Percentiles rank a stretch among this genome's conserved stretches.
These are phyloP conservation scores for Amitus sp. DNA, from an alignment of 2,888 invertebrate species.

Conservation along the genomic window DNA sequence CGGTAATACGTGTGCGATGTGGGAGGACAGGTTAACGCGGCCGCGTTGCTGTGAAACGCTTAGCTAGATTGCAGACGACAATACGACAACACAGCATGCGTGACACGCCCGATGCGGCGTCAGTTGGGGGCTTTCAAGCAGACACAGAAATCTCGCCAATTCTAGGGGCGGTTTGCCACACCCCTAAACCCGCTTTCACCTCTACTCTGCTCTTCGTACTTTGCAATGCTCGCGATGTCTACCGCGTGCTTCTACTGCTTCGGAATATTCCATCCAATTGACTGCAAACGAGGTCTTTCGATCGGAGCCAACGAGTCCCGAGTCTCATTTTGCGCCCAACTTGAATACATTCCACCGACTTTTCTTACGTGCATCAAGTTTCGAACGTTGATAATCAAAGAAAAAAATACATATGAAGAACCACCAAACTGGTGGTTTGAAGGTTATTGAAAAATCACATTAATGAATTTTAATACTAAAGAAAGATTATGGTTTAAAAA, in stretches of 20 bases:
- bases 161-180: conserved; percentile 60
- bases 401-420: no score
- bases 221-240: conserved; percentile 27
- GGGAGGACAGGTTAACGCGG: conserved; percentile 61
- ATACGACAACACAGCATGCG: conserved; percentile 63
- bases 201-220: conserved; percentile 32
- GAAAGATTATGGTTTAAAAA: no score
- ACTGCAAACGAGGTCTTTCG: conserved; percentile 30
- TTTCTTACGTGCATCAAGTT: no score
- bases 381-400: no score
- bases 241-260: conserved; percentile 30
- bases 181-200: conserved; percentile 49
- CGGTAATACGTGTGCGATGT: conserved; percentile 49
- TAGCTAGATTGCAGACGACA: conserved; percentile 65
- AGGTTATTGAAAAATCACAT: no score
- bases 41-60: conserved; percentile 61
- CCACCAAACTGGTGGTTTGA: no score
- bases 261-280: conserved; percentile 44
- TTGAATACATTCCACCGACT: no score
- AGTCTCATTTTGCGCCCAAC: no score
- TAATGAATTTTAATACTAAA: no score
- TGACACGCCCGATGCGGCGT: conserved; percentile 63
- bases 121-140: conserved; percentile 48
- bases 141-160: conserved; percentile 65
- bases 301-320: conserved; percentile 7